Evolutionary conservation across 2,113 vertebrate species (phyloP).

Genomic region (Trichomycterus rosablanca): DNA sequence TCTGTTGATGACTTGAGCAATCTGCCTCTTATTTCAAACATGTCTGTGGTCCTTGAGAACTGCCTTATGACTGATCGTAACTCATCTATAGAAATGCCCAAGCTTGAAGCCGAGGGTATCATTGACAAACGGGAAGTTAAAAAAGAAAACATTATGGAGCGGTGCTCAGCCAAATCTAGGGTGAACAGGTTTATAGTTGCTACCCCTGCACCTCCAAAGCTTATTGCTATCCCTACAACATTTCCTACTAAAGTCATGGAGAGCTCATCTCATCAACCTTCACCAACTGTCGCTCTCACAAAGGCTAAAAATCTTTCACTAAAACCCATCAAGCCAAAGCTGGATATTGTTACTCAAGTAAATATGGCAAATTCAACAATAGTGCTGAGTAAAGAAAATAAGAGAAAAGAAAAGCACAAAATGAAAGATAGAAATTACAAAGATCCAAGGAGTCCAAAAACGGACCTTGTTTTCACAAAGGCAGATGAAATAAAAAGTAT

Average conservation of each 20-base stretch:
- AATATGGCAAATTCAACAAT: slow-evolving; percentile 82
- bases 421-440: slow-evolving; percentile 90
- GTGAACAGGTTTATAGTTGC: slow-evolving; percentile 86
- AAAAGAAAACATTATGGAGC: slow-evolving; percentile 83
- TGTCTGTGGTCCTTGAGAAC: slow-evolving; percentile 85
- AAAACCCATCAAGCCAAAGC: slow-evolving; percentile 97
- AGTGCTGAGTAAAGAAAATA: slow-evolving; percentile 85
- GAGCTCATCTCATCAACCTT: slow-evolving; percentile 73
- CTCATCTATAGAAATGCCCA: slow-evolving; percentile 88
- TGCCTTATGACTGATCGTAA: slow-evolving; percentile 81
- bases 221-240: slow-evolving; percentile 91
- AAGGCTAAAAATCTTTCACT: slow-evolving; percentile 87
- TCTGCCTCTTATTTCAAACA: slow-evolving; percentile 93
- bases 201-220: slow-evolving; percentile 86
- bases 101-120: slow-evolving; percentile 90
- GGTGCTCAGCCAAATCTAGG: slow-evolving; percentile 85
- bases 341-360: slow-evolving; percentile 86
- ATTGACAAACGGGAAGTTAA: slow-evolving; percentile 92
- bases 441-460: slow-evolving; percentile 76
- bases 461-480: slow-evolving; percentile 77
- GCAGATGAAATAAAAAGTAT: slow-evolving; percentile 80
- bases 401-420: slow-evolving; percentile 93
- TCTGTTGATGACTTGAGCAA: slow-evolving; percentile 80
- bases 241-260: slow-evolving; percentile 79
- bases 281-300: slow-evolving; percentile 81